Conservation (phyloP, 2,797 vertebrate species). For the Cheirogaleus major region DNA sequence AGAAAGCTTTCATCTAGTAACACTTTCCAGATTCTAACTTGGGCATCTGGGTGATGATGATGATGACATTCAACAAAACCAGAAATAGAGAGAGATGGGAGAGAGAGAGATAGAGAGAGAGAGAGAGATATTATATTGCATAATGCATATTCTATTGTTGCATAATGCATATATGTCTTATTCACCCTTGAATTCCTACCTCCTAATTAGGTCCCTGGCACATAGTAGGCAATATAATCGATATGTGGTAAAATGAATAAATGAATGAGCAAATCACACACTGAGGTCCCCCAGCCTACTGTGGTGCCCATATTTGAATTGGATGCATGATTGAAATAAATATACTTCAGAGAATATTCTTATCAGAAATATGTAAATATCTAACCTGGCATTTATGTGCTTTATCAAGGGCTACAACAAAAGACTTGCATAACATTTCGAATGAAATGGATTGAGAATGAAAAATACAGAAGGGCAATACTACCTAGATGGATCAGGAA, state of each 20-base stretch:
- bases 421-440: not conserved
- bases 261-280: not conserved
- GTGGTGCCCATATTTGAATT: not conserved
- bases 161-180: not conserved
- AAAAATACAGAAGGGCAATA: not conserved
- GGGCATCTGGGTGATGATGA: not conserved
- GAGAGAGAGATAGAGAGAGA: accelerated
- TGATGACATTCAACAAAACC: not conserved
- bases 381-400: not conserved
- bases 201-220: not conserved
- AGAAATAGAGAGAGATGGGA: not conserved
- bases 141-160: not conserved
- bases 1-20: not conserved
- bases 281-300: not conserved
- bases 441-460: not conserved
- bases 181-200: not conserved
- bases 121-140: not conserved
- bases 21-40: not conserved
- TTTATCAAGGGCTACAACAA: not conserved
- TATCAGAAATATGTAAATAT: conserved; percentile 28
- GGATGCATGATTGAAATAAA: not conserved
- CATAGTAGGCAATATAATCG: not conserved
- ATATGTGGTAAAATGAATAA: not conserved
- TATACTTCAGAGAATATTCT: not conserved
- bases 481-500: not conserved